Percentiles rank a stretch among this genome's conserved stretches.
Evolutionary conservation across 1,140 invertebrate genomes (phyloP).

Genomic region (Pissodes strobi): DNA sequence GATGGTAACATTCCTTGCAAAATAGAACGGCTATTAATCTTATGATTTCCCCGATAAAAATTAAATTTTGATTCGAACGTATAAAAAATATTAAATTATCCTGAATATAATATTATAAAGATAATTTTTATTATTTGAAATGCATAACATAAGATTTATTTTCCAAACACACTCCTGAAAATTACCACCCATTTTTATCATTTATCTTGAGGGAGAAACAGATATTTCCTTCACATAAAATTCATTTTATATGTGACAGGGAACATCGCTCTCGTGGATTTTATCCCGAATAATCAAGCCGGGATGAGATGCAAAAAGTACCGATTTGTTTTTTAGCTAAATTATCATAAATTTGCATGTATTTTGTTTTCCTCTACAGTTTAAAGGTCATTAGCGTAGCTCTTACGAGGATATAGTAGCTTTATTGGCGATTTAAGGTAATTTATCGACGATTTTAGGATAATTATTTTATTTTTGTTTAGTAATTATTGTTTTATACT

Average conservation of each 20-base stretch:
- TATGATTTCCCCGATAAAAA: too few species aligned
- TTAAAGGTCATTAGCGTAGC: constrained; percentile 14
- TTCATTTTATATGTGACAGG: constrained; percentile 28
- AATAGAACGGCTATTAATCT: too few species aligned
- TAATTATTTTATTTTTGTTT: background rate
- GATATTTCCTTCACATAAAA: constrained; percentile 24
- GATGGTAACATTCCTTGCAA: too few species aligned
- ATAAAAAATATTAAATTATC: too few species aligned
- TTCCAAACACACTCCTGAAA: constrained; percentile 8
- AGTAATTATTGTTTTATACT: background rate
- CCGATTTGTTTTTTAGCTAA: constrained; percentile 14
- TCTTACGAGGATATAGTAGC: background rate
- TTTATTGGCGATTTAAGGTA: constrained; percentile 11
- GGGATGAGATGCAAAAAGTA: constrained; percentile 12
- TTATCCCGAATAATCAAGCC: constrained; percentile 20
- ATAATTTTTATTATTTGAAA: too few species aligned
- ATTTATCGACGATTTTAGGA: background rate
- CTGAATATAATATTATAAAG: too few species aligned
- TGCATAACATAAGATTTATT: too few species aligned
- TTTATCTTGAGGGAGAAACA: constrained; percentile 10
- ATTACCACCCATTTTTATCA: constrained; percentile 21
- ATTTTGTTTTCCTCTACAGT: constrained; percentile 11
- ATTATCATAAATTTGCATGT: constrained; percentile 22
- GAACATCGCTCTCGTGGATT: constrained; percentile 20
- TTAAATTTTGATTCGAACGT: too few species aligned